Conservation (phyloP, 2,113 vertebrate genomes). For the Agapornis roseicollis region DNA sequence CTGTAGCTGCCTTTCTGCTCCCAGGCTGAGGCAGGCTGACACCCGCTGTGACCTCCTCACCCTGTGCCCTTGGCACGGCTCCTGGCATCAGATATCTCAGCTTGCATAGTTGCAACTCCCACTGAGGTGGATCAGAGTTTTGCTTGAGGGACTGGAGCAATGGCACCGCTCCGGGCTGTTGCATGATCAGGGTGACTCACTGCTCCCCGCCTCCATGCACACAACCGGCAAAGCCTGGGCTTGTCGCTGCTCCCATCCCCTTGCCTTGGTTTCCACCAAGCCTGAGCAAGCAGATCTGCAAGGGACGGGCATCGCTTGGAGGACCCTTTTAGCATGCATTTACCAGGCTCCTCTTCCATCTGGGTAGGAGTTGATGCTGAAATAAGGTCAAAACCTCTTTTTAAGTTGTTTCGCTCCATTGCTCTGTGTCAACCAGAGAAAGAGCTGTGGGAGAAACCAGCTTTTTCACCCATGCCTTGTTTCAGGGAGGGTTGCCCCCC, state of each 20-base stretch:
- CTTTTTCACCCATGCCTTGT: neutral
- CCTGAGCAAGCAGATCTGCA: neutral
- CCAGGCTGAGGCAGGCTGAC: conserved; percentile 14
- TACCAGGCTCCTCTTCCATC: neutral
- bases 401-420: neutral
- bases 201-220: accelerated
- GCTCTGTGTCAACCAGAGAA: neutral
- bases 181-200: conserved; percentile 24
- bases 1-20: neutral
- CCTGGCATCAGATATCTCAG: conserved; percentile 20
- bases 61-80: neutral
- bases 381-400: neutral
- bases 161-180: neutral
- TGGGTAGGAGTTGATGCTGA: neutral
- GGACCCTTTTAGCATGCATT: accelerated
- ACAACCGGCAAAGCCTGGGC: neutral
- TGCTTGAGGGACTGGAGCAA: neutral
- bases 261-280: neutral
- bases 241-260: neutral
- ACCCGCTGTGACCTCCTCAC: conserved; percentile 45
- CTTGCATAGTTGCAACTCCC: neutral
- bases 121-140: conserved; percentile 2
- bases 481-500: neutral
- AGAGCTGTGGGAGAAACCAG: neutral
- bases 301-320: neutral